Conservation (phyloP, 2,113 vertebrate genomes). For the Mungos mungo region DNA sequence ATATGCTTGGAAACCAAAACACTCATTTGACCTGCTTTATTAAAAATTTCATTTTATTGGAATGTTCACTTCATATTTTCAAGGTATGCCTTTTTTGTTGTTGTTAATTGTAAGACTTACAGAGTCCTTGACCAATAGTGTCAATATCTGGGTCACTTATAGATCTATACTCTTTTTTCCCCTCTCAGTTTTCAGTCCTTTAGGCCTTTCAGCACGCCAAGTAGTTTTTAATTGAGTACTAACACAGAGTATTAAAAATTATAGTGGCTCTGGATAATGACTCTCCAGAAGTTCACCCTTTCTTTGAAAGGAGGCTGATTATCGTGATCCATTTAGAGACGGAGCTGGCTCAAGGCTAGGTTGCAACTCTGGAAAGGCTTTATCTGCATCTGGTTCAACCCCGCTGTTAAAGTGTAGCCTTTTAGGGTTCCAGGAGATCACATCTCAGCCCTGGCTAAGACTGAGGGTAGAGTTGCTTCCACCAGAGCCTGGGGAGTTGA, state of each 20-base stretch:
- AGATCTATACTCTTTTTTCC: neutral
- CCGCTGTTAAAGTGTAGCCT: neutral
- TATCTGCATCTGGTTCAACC: neutral
- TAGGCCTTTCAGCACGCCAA: neutral
- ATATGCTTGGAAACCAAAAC: neutral
- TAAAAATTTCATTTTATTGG: neutral
- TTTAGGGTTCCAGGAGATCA: neutral
- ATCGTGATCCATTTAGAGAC: neutral
- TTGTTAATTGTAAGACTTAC: neutral
- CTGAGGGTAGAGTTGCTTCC: neutral
- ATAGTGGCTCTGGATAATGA: neutral
- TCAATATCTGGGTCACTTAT: neutral
- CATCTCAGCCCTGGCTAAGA: neutral
- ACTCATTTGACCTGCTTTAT: neutral
- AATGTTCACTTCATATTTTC: neutral
- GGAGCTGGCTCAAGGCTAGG: neutral
- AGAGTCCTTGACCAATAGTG: neutral
- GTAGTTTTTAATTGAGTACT: neutral
- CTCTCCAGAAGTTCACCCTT: neutral
- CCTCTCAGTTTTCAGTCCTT: neutral
- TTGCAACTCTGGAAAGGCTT: neutral
- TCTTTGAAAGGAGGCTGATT: neutral
- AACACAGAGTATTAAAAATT: neutral
- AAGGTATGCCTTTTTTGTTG: neutral
- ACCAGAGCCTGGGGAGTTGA: neutral